A percentile compares a stretch with the other conserved stretches of the same genome.
These are phyloP conservation scores for Meloidogyne hapla DNA, from an alignment of 1,140 invertebrate species.

Conservation along the genomic window DNA sequence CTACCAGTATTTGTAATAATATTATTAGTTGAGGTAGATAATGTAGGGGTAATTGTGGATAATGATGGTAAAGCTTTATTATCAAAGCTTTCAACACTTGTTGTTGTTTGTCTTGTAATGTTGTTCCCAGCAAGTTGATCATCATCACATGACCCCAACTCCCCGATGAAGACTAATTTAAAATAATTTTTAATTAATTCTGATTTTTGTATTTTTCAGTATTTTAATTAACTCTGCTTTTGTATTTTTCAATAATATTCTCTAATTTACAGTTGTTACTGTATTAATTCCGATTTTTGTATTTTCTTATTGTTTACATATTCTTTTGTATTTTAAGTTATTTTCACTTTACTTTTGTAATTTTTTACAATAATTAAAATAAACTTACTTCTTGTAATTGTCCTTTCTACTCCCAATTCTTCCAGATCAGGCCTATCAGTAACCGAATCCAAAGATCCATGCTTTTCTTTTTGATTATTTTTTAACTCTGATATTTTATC, in stretches of 20 bases:
- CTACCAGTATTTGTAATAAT: not conserved
- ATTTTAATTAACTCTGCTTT: too few relatives aligned
- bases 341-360: too few relatives aligned
- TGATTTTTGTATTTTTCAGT: too few relatives aligned
- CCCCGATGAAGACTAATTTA: conserved; percentile 43
- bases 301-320: not conserved
- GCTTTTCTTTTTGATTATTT: conserved; percentile 27
- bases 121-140: conserved; percentile 31
- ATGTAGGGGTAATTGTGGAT: not conserved
- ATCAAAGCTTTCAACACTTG: conserved; percentile 10
- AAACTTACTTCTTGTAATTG: conserved; percentile 31
- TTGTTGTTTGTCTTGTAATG: not conserved
- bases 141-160: conserved; percentile 37
- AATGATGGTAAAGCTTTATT: not conserved
- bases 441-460: conserved; percentile 37
- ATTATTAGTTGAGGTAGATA: not conserved
- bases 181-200: too few relatives aligned
- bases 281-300: too few relatives aligned
- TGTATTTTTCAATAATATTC: too few relatives aligned
- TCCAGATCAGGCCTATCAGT: conserved; percentile 30
- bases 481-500: conserved; percentile 1
- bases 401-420: conserved; percentile 38
- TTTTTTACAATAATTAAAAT: not conserved
- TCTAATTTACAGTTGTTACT: too few relatives aligned
- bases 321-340: not conserved